Conservation (phyloP, 2,113 vertebrate genomes). For the Tor tambroides region DNA sequence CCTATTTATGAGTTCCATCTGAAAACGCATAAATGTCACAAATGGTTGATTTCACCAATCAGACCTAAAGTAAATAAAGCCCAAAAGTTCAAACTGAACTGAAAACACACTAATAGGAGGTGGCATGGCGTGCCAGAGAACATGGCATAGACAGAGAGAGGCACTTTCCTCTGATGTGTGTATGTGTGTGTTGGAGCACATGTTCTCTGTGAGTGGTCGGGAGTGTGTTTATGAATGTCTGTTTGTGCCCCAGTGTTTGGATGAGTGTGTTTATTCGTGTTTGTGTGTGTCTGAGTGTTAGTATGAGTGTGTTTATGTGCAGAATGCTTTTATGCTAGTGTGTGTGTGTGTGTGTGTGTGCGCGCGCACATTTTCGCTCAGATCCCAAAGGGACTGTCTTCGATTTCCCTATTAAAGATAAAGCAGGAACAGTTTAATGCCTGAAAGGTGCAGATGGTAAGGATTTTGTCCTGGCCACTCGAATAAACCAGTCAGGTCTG, state of each 20-base stretch:
- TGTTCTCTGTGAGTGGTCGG: conserved; percentile 31
- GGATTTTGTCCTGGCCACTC: conserved; percentile 45
- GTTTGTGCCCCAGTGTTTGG: conserved; percentile 52
- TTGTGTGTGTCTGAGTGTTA: conserved; percentile 51
- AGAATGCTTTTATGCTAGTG: conserved; percentile 54
- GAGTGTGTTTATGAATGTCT: conserved; percentile 50
- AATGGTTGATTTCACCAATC: conserved; percentile 24
- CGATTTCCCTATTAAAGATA: conserved; percentile 57
- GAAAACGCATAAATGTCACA: conserved; percentile 48
- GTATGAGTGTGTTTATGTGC: conserved; percentile 51
- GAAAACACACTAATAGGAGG: conserved; percentile 52
- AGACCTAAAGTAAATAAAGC: conserved; percentile 46
- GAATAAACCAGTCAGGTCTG: conserved; percentile 30
- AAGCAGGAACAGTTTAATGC: conserved; percentile 53
- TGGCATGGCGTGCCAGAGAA: conserved; percentile 52
- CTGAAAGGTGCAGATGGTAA: conserved; percentile 49
- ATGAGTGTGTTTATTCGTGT: conserved; percentile 52
- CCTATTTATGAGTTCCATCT: conserved; percentile 55
- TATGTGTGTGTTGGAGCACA: conserved; percentile 39
- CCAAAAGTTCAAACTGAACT: conserved; percentile 49
- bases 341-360: conserved; percentile 50
- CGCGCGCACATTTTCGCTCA: conserved; percentile 35
- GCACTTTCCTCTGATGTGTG: conserved; percentile 38
- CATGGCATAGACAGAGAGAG: conserved; percentile 45
- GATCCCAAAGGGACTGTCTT: conserved; percentile 55